Evolutionary conservation across 2,113 vertebrate genomes (phyloP).

Genomic region (Peucedramus taeniatus): DNA sequence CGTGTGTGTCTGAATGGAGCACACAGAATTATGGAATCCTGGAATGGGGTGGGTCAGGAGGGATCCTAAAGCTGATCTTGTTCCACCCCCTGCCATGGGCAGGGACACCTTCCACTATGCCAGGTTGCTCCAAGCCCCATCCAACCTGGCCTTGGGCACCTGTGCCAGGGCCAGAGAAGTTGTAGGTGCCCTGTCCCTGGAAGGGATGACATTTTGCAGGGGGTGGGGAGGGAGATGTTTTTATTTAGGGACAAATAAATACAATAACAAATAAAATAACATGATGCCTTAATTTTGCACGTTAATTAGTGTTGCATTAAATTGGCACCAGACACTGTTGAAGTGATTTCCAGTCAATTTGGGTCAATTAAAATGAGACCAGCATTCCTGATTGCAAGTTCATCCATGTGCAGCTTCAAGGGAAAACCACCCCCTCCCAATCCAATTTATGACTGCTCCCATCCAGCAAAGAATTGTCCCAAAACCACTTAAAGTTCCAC

Average conservation of each 20-base stretch:
- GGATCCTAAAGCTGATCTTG: neutral
- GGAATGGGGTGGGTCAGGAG: neutral
- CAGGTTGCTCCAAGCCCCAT: rapidly evolving
- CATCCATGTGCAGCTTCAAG: neutral
- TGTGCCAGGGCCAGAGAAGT: neutral
- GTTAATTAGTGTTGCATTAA: neutral
- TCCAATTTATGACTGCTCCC: neutral
- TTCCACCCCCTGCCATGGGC: neutral
- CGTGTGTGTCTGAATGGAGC: rapidly evolving
- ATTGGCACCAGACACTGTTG: rapidly evolving
- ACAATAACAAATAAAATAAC: neutral
- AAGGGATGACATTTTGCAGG: neutral
- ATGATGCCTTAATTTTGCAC: neutral
- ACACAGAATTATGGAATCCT: neutral
- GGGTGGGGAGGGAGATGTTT: neutral
- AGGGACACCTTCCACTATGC: neutral
- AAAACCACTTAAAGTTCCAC: neutral
- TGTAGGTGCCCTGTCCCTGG: neutral
- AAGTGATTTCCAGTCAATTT: neutral
- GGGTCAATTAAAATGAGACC: neutral
- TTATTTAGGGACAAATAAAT: neutral
- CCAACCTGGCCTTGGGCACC: neutral
- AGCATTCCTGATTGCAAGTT: neutral
- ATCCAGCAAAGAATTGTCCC: neutral
- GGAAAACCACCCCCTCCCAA: neutral